Conservation (phyloP, 2,113 vertebrate species). For the Rousettus leschenaultii region DNA sequence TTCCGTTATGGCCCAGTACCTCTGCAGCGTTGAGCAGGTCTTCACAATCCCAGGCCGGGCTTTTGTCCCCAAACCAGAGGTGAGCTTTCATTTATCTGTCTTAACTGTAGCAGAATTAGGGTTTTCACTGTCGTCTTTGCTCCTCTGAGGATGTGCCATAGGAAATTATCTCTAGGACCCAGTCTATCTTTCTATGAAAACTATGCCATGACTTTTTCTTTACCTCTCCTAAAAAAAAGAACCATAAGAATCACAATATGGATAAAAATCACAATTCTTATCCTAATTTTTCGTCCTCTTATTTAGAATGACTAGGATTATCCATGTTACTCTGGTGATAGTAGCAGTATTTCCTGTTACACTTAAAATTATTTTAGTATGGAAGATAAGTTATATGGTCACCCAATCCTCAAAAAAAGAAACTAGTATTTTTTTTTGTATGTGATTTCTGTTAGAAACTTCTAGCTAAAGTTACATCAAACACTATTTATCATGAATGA, state of each 20-base stretch:
- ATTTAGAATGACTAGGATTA: too few species aligned
- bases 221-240: not conserved
- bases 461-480: not conserved
- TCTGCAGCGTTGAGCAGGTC: conserved; percentile 88
- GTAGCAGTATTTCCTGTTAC: not conserved
- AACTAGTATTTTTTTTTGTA: not conserved
- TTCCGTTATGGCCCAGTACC: conserved; percentile 95
- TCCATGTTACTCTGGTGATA: too few species aligned
- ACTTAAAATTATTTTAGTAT: not conserved
- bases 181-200: not conserved
- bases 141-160: not conserved
- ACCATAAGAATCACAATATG: too few species aligned
- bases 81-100: conserved; percentile 72
- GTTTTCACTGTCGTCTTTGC: not conserved
- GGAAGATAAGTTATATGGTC: not conserved
- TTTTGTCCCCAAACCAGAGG: conserved; percentile 95
- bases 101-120: conserved; percentile 81
- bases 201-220: not conserved
- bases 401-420: not conserved
- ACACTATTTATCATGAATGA: not conserved
- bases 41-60: conserved; percentile 93
- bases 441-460: conserved; percentile 14
- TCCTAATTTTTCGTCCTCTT: too few species aligned
- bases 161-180: not conserved
- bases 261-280: too few species aligned